phyloP scores from a whole-genome alignment of 1,140 invertebrate genomes.

The Armadillidium nasatum region DNA sequence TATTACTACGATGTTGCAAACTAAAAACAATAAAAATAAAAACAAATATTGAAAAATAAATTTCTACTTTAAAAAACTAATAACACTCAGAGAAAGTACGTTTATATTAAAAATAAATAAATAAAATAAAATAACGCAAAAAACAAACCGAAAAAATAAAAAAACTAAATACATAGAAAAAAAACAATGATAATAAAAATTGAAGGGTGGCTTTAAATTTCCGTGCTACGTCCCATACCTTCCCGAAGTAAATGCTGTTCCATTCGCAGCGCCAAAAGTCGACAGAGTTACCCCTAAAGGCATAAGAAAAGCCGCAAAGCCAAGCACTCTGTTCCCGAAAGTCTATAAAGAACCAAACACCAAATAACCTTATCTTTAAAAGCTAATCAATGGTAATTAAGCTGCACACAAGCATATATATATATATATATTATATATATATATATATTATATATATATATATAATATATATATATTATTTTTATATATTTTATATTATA shows the following conservation, averaged over 20 bases:
- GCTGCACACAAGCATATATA: too few relatives aligned
- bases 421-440: too few relatives aligned
- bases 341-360: constrained; percentile 44
- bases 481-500: too few relatives aligned
- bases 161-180: not conserved
- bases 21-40: not conserved
- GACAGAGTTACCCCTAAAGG: constrained; percentile 51
- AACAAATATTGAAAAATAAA: not conserved
- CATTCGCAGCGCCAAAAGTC: constrained; percentile 52
- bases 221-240: constrained; percentile 42
- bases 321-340: constrained; percentile 49
- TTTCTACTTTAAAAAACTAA: not conserved
- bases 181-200: not conserved
- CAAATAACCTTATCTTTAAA: too few relatives aligned
- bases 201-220: not conserved
- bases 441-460: too few relatives aligned
- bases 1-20: not conserved
- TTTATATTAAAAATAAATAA: not conserved
- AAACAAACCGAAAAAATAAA: not conserved
- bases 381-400: too few relatives aligned
- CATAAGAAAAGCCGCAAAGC: constrained; percentile 49
- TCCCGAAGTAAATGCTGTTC: constrained; percentile 50
- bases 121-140: not conserved
- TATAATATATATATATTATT: too few relatives aligned
- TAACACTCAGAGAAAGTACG: not conserved